A percentile compares a stretch with the other conserved stretches of the same genome.
These are phyloP conservation scores for Varanus komodoensis DNA, from an alignment of 2,113 vertebrate genomes.

Conservation along the genomic window DNA sequence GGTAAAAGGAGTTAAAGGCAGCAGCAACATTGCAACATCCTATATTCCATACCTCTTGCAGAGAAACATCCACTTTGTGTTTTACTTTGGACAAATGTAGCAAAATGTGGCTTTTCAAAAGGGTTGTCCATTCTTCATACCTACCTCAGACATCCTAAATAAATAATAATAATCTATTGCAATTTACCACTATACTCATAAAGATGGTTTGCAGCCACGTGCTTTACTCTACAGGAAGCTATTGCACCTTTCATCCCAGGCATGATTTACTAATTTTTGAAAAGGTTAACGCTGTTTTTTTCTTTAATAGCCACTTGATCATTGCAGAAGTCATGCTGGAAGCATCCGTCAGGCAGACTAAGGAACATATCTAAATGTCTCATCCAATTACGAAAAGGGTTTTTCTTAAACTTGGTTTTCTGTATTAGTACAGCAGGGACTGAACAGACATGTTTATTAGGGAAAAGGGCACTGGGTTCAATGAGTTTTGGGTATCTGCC, in stretches of 20 bases:
- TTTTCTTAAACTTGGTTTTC: slow-evolving; percentile 68
- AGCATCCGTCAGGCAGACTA: slow-evolving; percentile 72
- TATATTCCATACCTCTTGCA: background rate
- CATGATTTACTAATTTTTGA: slow-evolving; percentile 71
- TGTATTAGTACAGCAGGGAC: slow-evolving; percentile 62
- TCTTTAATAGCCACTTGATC: slow-evolving; percentile 78
- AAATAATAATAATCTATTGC: slow-evolving; percentile 75
- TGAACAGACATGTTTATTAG: slow-evolving; percentile 73
- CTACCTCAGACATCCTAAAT: slow-evolving; percentile 61
- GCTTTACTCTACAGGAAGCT: slow-evolving; percentile 64
- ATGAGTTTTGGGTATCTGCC: slow-evolving; percentile 64
- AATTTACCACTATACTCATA: slow-evolving; percentile 49
- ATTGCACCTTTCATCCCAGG: slow-evolving; percentile 66
- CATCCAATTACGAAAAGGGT: slow-evolving; percentile 55
- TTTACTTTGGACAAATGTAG: slow-evolving; percentile 37
- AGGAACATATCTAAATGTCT: slow-evolving; percentile 64
- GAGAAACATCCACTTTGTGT: slow-evolving; percentile 13
- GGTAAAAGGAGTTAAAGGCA: no score
- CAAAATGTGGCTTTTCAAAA: slow-evolving; percentile 43
- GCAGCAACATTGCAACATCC: no score
- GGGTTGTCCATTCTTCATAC: slow-evolving; percentile 58
- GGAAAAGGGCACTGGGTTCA: slow-evolving; percentile 63
- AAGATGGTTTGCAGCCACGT: slow-evolving; percentile 66
- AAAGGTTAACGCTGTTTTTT: slow-evolving; percentile 77
- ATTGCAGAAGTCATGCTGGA: slow-evolving; percentile 73